These are phyloP conservation scores for Mobula birostris DNA, from an alignment of 2,113 vertebrate genomes.

Conservation along the genomic window DNA sequence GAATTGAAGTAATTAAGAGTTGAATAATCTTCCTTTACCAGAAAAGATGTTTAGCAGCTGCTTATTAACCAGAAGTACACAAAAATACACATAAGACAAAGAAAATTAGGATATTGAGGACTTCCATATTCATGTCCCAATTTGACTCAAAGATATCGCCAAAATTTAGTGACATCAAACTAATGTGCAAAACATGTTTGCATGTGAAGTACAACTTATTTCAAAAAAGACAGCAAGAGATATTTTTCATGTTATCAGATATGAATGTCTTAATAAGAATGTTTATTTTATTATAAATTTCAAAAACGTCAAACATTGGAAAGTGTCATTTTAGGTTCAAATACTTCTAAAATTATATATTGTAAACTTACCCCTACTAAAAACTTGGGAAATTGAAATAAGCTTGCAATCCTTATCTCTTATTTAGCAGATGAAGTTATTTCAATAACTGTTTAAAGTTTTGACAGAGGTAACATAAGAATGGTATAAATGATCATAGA, in stretches of 20 bases:
- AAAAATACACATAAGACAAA: neutral
- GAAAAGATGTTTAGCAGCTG: neutral
- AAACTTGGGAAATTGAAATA: neutral
- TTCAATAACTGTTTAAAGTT: neutral
- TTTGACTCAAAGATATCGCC: neutral
- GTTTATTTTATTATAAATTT: neutral
- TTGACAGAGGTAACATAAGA: neutral
- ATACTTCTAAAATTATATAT: neutral
- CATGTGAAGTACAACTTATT: neutral
- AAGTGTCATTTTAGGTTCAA: neutral
- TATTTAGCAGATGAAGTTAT: neutral
- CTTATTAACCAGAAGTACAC: neutral
- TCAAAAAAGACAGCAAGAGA: neutral
- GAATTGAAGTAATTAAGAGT: neutral
- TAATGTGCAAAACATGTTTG: neutral
- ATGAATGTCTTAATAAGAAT: neutral
- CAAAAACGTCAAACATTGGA: neutral
- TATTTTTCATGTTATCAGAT: neutral
- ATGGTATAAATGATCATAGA: neutral
- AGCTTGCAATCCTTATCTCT: neutral
- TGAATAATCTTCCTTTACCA: neutral
- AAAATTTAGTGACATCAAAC: neutral
- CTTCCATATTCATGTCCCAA: neutral
- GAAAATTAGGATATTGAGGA: neutral
- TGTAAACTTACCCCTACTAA: neutral